Percentiles rank a stretch among this genome's conserved stretches.
phyloP scores from a whole-genome alignment of 2,113 vertebrate species.

The Pogonocichla stellata region DNA sequence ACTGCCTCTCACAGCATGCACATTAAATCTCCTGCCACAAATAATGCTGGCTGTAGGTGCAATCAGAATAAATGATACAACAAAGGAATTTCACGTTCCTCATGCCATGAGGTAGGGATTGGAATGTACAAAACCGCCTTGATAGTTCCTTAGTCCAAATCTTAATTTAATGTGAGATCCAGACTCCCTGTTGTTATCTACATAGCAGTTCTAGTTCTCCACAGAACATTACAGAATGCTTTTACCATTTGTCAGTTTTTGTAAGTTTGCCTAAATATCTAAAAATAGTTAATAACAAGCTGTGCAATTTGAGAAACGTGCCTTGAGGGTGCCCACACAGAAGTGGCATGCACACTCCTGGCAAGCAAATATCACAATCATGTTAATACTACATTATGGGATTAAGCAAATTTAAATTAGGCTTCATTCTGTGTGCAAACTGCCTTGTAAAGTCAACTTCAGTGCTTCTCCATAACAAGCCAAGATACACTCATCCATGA shows the following conservation, averaged over 20 bases:
- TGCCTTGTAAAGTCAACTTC: conserved; percentile 64
- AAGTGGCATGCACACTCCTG: conserved; percentile 48
- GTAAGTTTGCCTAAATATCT: conserved; percentile 45
- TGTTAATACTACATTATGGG: conserved; percentile 38
- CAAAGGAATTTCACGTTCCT: not conserved
- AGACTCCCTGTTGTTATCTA: conserved; percentile 9
- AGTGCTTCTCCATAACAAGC: not conserved
- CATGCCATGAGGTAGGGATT: not conserved
- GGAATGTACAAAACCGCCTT: not conserved
- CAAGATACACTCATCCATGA: conserved; percentile 19
- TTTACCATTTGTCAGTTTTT: conserved; percentile 43
- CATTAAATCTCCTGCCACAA: not conserved
- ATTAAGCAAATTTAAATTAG: conserved; percentile 47
- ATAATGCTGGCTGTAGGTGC: not conserved
- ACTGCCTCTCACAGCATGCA: not conserved
- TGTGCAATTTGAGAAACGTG: conserved; percentile 47
- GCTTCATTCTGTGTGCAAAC: conserved; percentile 27
- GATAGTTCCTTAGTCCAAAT: not conserved
- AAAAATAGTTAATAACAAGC: conserved; percentile 55
- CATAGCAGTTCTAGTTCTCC: not conserved
- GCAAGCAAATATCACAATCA: conserved; percentile 26
- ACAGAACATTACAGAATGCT: conserved; percentile 1
- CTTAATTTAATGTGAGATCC: not conserved
- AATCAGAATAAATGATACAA: not conserved
- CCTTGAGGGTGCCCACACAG: conserved; percentile 41